These are phyloP conservation scores for Tachycineta bicolor DNA, from an alignment of 2,113 vertebrate species.

Conservation along the genomic window DNA sequence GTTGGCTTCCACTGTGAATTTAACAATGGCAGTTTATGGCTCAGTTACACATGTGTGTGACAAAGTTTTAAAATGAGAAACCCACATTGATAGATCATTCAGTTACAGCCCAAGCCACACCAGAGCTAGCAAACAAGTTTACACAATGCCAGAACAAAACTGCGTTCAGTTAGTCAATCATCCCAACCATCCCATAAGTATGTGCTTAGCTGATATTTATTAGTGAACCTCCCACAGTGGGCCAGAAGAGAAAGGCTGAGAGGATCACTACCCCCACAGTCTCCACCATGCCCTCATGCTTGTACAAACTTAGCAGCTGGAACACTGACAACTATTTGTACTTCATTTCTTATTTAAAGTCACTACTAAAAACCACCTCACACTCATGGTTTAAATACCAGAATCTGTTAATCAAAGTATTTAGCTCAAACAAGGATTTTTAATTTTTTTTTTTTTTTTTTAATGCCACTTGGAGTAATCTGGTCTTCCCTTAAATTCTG, in stretches of 20 bases:
- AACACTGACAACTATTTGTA: background rate
- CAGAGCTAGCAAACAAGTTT: background rate
- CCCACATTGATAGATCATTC: background rate
- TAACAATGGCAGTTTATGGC: background rate
- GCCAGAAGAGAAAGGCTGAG: background rate
- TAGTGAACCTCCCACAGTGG: background rate
- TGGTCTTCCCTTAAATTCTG: background rate
- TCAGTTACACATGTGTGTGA: accelerated
- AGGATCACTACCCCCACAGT: background rate
- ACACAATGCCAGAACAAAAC: background rate
- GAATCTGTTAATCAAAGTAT: background rate
- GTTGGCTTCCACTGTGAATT: background rate
- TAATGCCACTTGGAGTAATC: background rate
- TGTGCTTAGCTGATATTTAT: background rate
- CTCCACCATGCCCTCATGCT: background rate
- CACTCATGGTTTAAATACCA: background rate
- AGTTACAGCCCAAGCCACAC: background rate
- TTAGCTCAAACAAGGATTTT: background rate
- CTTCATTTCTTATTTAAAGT: background rate
- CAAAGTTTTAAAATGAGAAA: background rate
- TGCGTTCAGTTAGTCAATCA: background rate
- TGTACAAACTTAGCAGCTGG: background rate
- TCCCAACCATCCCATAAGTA: background rate
- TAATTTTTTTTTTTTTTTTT: background rate
- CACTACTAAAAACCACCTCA: background rate